Base-by-base conservation (phyloP, 2,888 invertebrate species). In the Cyaniris semiargus region DNA sequence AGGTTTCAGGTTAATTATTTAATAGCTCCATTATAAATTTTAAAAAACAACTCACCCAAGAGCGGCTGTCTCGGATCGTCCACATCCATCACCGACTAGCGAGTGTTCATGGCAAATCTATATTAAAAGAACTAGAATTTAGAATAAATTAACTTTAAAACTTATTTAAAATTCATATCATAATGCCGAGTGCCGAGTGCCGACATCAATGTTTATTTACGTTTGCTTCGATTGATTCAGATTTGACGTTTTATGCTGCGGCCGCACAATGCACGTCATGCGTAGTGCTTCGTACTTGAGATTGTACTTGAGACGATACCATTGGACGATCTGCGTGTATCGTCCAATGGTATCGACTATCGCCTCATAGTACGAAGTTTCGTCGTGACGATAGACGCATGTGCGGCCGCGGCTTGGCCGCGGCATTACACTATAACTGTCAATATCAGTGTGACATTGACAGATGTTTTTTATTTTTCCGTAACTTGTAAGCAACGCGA, bases 51-150 rank as follows among this genome's bases (percentile, higher is more conserved):
- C 84, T 77, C 79, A 82, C 84, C 84, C 75, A 84, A 79, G 74
- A 84, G 80, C 34, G 84, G 84, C 78, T 78, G 82, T 77, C 81
- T 80, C 56, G 84, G 83, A 79, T 84, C 84, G 78, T 84, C 81
- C n/a, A 77, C 76, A 76, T 84, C 83, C 84, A 84, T 84, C 77
- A 48, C 34, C 53, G 70, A 31, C 76, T 71, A 71, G 3, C 38
- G n/a, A 71, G 10, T n/a, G 38, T n/a, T 38, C 71, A 71, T 71
- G 1, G 10, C 10, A 23, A 10, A 21, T 38, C 3, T 70, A 10
- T 6, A n/a, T 38, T 38, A 3, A 71, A 15, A 21, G 2, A 71
- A 71, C 38, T 71, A 71, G 71, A 71, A 38, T 38, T 38, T 38
- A 38, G 71, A 71, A 71, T 71, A 38, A 15, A 71, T 71, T 71